Evolutionary conservation across 1,140 invertebrate species (phyloP), one percentile per base, ranked within the genome.

Genomic region (Drosophila ercepeae): DNA sequence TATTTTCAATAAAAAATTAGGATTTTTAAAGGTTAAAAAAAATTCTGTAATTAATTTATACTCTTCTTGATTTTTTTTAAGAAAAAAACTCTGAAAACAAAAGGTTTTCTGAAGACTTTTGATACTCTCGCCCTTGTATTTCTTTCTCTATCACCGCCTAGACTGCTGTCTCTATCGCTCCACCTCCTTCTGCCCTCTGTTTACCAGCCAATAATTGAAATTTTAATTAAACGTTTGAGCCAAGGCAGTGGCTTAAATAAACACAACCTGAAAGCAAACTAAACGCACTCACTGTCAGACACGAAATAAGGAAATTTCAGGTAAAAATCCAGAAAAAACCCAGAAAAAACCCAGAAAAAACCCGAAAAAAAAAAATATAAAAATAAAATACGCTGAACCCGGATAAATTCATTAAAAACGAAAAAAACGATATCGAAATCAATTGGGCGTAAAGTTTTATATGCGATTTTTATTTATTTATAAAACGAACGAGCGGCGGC

Each of bases 191-290:
- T 54, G 29, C 21, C 21, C 21, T 51, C 48, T 72, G 55, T 51
- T 75, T 63, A 60, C 50, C 72, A 68, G 77, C 57, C 82, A 73
- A 82, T 82, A 82, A 82, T 82, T 82, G 63, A 82, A 82, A 77
- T 82, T 82, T 82, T 77, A 82, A 82, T 82, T 82, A 58, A 82
- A 82, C 63, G 45, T 64, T 77, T 77, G 61, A 53, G 46, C 61
- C 44, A 45, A 18, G 55, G 53, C 50, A 65, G 21, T 29, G 69
- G 61, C 64, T 79, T 75, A 79, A 79, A 75, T 71, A 75, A 79
- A 75, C 71, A 79, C n/a, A n/a, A n/a, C 61, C 68, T 46, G 50
- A 57, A 65, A 72, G 52, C 39, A 49, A 54, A 57, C 32, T 63
- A 27, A 18, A 19, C 41, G 21, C 8, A 11, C 34, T 13, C 11